Evolutionary conservation across 2,113 vertebrate genomes (phyloP), one percentile per base, ranked within the genome.

Genomic region (Echinops telfairi): DNA sequence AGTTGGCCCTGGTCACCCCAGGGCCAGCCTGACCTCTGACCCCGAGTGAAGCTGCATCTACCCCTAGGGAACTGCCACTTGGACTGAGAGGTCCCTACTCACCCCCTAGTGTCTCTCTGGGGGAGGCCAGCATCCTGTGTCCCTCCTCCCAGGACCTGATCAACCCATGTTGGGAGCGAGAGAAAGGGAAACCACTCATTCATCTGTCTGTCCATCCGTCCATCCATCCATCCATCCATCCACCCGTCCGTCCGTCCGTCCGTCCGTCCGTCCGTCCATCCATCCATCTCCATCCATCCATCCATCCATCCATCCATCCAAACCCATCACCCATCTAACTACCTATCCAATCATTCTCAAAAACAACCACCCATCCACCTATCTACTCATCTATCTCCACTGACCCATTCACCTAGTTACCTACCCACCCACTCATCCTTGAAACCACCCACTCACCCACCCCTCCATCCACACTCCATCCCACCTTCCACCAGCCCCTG

Each of bases 191-290:
- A 38, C 1, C 9, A 3, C 6, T 6, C 38, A 17, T 23, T 33
- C 43, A 0, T 58, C 58, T 4, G 6, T 27, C 88, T 22, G 5
- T 1, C 15, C 40, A 10, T 10, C 58, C 0, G 0, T 4, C n/a
- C 17, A 20, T 11, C 33, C 20, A 25, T 17, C 33, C 31, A 43
- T 19, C 77, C 43, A 47, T 23, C 47, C 40, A 70, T 16, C 66
- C 31, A 70, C 1, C 31, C 66, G n/a, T 70, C 66, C 66, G n/a
- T n/a, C 66, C 62, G 25, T 27, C 62, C 66, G 29, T 31, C 29
- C 66, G 3, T 15, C 25, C 25, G 15, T 57, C 6, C 19, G 22
- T n/a, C n/a, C n/a, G n/a, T n/a, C n/a, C n/a, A n/a, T n/a, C n/a
- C 2, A 64, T 1, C 27, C 29, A 22, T 12, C 27, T 5, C 73